Evolutionary conservation across 2,797 vertebrate genomes (phyloP).

Genomic region (Notolabrus celidotus): DNA sequence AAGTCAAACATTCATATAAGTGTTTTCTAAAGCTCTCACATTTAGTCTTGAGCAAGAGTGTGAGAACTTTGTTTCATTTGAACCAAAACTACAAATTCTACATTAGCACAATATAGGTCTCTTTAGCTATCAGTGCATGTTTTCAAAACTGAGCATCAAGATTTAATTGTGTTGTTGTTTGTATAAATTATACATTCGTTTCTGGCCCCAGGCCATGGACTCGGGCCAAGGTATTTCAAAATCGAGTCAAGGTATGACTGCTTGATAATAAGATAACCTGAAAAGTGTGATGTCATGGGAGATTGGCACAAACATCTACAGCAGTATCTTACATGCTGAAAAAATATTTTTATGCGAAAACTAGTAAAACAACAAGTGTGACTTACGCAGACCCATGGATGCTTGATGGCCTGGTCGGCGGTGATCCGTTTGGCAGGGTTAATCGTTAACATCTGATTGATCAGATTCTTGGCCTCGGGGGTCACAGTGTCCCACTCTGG

Average conservation of each 20-base stretch:
- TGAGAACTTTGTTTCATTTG: background rate
- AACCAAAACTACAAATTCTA: background rate
- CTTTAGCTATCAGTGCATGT: no score
- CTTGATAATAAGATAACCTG: no score
- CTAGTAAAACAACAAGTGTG: background rate
- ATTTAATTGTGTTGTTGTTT: no score
- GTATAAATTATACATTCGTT: no score
- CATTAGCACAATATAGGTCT: no score
- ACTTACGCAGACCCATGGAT: constrained; percentile 99
- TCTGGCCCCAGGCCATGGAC: no score
- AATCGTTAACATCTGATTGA: constrained; percentile 99
- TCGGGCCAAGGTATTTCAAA: no score
- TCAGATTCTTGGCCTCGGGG: constrained; percentile 98
- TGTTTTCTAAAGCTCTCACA: background rate
- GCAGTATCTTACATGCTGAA: background rate
- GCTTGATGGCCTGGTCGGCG: constrained; percentile 97
- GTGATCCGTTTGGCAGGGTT: constrained; percentile 99
- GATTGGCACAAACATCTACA: background rate
- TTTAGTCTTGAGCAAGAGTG: background rate
- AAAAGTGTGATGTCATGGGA: no score
- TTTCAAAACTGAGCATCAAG: no score
- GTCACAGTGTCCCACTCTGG: constrained; percentile 99
- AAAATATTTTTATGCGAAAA: constrained; percentile 2
- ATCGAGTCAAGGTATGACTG: no score
- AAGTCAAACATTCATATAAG: background rate